These are phyloP conservation scores for Neoscelio sp. DNA, from an alignment of 2,888 invertebrate species.

Conservation along the genomic window DNA sequence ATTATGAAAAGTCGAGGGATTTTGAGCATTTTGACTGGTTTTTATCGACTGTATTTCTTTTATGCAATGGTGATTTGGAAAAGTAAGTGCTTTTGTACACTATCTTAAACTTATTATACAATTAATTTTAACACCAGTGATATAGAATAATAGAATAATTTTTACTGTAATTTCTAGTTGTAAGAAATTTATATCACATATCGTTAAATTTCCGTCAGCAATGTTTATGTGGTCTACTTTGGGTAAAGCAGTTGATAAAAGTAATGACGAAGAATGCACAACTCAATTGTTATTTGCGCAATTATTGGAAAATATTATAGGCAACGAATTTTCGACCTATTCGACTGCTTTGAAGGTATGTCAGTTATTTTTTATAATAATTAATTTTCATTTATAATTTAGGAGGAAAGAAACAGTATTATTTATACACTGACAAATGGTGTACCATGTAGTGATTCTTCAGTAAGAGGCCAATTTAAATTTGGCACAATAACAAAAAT, in stretches of 20 bases:
- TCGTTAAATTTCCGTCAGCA: constrained; percentile 78
- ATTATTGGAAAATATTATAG: constrained; percentile 77
- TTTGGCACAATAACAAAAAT: no score
- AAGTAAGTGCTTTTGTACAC: no score
- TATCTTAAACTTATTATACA: no score
- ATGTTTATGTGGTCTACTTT: constrained; percentile 79
- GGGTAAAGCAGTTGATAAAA: constrained; percentile 75
- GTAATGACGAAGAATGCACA: constrained; percentile 73
- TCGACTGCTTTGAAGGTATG: constrained; percentile 79
- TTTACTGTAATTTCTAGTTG: constrained; percentile 77
- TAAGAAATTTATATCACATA: constrained; percentile 77
- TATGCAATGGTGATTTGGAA: constrained; percentile 77
- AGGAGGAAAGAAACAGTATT: no score
- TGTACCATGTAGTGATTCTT: no score
- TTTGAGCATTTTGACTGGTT: constrained; percentile 81
- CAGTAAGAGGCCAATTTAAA: no score
- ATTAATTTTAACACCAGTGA: neutral
- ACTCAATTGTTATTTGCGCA: constrained; percentile 78
- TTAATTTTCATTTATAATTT: no score
- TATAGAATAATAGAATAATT: no score
- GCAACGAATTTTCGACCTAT: constrained; percentile 76
- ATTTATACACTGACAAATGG: neutral
- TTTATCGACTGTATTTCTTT: constrained; percentile 78
- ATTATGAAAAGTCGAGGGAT: constrained; percentile 72
- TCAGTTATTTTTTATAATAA: constrained; percentile 5